Conservation (phyloP, 2,888 invertebrate genomes). For the Eupsilia transversa region DNA sequence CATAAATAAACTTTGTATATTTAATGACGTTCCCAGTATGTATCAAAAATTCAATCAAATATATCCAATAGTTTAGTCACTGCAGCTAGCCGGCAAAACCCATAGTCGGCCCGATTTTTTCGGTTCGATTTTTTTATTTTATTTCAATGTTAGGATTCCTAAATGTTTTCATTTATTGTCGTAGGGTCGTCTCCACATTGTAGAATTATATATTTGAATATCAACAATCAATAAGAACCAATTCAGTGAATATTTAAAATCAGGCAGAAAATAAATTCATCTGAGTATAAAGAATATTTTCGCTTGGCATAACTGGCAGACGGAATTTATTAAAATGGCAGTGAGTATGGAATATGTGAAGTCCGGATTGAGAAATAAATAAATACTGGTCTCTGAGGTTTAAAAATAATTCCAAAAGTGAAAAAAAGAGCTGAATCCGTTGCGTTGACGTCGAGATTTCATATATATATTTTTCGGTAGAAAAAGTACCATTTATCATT, state of each 20-base stretch:
- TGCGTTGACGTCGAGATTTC: too few species aligned
- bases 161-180: background rate
- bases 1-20: background rate
- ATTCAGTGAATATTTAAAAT: background rate
- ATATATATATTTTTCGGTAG: too few species aligned
- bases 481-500: background rate
- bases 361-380: slow-evolving; percentile 34
- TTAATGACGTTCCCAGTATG: background rate
- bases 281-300: slow-evolving; percentile 4
- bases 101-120: too few species aligned
- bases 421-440: background rate
- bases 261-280: background rate
- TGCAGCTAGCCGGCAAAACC: background rate
- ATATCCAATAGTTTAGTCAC: background rate
- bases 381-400: slow-evolving; percentile 16
- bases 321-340: slow-evolving; percentile 49
- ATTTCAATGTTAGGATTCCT: too few species aligned
- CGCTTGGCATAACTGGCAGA: slow-evolving; percentile 12
- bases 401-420: background rate
- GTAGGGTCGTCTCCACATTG: background rate
- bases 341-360: slow-evolving; percentile 36
- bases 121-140: too few species aligned
- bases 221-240: background rate
- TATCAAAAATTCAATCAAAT: background rate
- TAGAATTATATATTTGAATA: background rate